A percentile compares a stretch with the other conserved stretches of the same genome.
Evolutionary conservation across 2,113 vertebrate genomes (phyloP).

Genomic region (Chlorodrepanis virens): DNA sequence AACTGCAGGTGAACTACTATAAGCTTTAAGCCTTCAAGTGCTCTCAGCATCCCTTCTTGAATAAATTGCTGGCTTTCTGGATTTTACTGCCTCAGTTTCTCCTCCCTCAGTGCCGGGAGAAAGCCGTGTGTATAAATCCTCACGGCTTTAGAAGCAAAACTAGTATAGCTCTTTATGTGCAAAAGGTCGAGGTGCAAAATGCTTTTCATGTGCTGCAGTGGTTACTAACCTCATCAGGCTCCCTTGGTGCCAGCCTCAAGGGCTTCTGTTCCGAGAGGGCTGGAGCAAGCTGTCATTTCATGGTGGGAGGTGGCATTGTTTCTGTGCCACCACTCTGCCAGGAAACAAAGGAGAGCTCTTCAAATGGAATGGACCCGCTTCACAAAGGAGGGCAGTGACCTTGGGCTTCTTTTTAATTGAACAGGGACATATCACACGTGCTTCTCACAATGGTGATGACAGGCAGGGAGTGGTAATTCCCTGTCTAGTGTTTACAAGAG

Average conservation of each 20-base stretch:
- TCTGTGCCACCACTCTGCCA: constrained; percentile 37
- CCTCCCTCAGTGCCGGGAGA: not conserved
- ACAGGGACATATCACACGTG: not conserved
- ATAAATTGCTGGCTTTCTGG: not conserved
- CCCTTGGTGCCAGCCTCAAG: constrained; percentile 50
- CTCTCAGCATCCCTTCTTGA: not conserved
- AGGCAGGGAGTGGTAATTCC: constrained; percentile 16
- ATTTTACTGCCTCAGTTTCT: constrained; percentile 43
- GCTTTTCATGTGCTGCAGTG: constrained; percentile 49
- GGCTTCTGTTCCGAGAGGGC: constrained; percentile 53
- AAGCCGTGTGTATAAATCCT: not conserved
- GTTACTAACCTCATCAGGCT: constrained; percentile 62
- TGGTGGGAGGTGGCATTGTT: constrained; percentile 64
- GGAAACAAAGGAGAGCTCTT: constrained; percentile 51
- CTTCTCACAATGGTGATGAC: constrained; percentile 16
- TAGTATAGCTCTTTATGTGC: constrained; percentile 9
- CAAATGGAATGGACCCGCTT: not conserved
- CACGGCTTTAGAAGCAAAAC: not conserved
- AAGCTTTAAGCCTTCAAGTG: not conserved
- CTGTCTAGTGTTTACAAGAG: not conserved
- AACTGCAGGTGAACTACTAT: not conserved
- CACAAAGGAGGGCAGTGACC: not conserved
- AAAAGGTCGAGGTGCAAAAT: not conserved
- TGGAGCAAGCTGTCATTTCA: constrained; percentile 59
- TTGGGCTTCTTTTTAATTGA: constrained; percentile 9